Percentiles rank a stretch among this genome's conserved stretches.
These are phyloP conservation scores for Parazoanthus darwini DNA, from an alignment of 92 coral and sea anemone species.

Conservation along the genomic window DNA sequence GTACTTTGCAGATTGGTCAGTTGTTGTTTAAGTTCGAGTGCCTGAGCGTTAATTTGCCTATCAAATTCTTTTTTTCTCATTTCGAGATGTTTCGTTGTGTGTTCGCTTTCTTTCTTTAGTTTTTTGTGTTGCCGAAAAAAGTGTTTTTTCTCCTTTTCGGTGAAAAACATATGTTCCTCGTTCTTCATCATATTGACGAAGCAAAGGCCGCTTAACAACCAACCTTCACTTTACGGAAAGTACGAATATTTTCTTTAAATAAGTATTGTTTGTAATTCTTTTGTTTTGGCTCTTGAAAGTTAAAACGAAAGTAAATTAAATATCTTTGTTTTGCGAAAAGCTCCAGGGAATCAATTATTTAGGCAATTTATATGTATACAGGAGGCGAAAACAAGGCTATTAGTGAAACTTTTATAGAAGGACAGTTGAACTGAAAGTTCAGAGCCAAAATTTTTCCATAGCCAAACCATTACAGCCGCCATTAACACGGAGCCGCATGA, in stretches of 20 bases:
- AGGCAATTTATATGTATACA: neutral
- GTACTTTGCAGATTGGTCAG: neutral
- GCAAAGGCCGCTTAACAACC: neutral
- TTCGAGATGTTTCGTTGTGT: constrained; percentile 6
- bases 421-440: no score
- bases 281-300: neutral
- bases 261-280: neutral
- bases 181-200: neutral
- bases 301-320: neutral
- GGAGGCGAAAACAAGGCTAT: neutral
- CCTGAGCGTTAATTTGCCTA: constrained; percentile 9
- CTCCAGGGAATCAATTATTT: neutral
- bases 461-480: no score
- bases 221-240: no score
- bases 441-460: no score
- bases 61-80: constrained; percentile 27
- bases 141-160: constrained; percentile 16
- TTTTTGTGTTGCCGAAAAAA: constrained; percentile 3
- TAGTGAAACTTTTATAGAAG: no score
- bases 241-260: neutral
- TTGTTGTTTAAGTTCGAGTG: neutral
- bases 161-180: neutral
- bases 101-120: neutral
- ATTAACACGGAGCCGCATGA: no score
- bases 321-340: neutral